Conservation (phyloP, 2,113 vertebrate species). For the Rhinoptilus africanus region DNA sequence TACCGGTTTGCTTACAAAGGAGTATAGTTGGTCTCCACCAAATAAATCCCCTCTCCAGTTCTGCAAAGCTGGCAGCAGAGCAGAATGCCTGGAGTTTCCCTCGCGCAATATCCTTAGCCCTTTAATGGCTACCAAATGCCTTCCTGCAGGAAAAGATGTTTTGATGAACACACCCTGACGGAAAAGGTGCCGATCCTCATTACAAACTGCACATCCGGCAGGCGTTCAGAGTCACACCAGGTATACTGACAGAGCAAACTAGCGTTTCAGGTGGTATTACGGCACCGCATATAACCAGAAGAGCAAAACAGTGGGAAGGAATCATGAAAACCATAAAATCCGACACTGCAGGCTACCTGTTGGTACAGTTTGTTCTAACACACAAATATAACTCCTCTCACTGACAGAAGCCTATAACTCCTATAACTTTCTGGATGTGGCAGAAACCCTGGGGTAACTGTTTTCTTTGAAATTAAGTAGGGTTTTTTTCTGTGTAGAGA, state of each 20-base stretch:
- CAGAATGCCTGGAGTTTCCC: not conserved
- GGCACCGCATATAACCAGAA: not conserved
- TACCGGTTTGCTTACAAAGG: not conserved
- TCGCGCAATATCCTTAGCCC: not conserved
- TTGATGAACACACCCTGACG: not conserved
- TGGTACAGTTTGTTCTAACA: not conserved
- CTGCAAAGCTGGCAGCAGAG: not conserved
- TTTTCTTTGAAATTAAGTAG: slow-evolving; percentile 14
- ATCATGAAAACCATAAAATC: not conserved
- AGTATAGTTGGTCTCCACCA: not conserved
- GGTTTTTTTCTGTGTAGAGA: not conserved
- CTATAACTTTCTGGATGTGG: not conserved
- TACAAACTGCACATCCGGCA: not conserved
- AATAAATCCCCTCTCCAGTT: not conserved
- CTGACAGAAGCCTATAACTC: not conserved
- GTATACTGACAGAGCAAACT: not conserved
- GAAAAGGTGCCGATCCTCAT: not conserved
- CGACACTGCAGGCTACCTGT: not conserved
- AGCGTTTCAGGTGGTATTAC: not conserved
- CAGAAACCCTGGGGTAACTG: not conserved
- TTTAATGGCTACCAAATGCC: not conserved
- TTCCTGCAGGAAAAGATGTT: not conserved
- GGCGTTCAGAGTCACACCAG: not conserved
- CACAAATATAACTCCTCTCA: not conserved
- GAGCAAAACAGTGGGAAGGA: not conserved